Conservation (phyloP, 2,113 vertebrate genomes). For the Empidonax alnorum region DNA sequence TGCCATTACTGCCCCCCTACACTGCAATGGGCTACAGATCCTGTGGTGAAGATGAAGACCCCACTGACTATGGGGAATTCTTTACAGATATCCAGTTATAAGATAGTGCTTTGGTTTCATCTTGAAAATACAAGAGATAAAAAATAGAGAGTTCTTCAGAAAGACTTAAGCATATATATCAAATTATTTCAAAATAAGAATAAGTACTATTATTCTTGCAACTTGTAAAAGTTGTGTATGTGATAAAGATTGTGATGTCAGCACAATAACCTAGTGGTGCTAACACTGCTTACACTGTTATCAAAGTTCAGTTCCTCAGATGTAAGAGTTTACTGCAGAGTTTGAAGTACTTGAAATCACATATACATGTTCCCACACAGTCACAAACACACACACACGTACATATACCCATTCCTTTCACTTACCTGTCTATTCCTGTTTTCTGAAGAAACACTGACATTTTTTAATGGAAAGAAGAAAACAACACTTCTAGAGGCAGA, state of each 20-base stretch:
- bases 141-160: not conserved
- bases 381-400: rapidly evolving
- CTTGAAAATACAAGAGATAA: not conserved
- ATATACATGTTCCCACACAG: rapidly evolving
- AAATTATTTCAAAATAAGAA: not conserved
- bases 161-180: not conserved
- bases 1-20: not conserved
- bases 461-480: not conserved
- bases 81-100: not conserved
- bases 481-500: not conserved
- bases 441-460: not conserved
- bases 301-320: not conserved
- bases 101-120: rapidly evolving
- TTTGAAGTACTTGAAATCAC: not conserved
- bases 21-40: not conserved
- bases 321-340: not conserved
- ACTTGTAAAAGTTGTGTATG: not conserved
- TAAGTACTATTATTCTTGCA: not conserved
- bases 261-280: not conserved
- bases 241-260: not conserved
- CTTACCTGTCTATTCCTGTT: not conserved
- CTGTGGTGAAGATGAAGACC: not conserved
- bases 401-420: not conserved
- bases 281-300: rapidly evolving
- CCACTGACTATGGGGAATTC: not conserved